Evolutionary conservation across 2,797 vertebrate genomes (phyloP).

Genomic region (Danio tinwini): DNA sequence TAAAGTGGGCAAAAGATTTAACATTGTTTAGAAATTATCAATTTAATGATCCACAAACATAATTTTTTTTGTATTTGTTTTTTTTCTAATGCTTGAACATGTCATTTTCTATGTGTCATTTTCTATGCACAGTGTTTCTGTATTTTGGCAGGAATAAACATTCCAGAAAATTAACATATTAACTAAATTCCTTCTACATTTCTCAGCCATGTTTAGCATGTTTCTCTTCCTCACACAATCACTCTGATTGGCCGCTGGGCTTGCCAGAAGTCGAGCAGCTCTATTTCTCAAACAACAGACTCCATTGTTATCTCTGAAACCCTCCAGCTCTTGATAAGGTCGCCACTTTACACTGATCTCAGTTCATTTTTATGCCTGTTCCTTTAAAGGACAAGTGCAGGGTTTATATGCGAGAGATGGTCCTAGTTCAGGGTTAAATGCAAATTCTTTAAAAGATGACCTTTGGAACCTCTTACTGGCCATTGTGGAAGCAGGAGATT

Average conservation of each 20-base stretch:
- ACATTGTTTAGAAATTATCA: not conserved
- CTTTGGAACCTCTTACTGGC: conserved; percentile 1
- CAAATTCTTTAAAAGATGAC: conserved; percentile 11
- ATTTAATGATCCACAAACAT: not conserved
- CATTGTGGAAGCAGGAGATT: conserved; percentile 64
- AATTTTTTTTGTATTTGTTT: not conserved
- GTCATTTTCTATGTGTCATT: not conserved
- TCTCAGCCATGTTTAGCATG: conserved; percentile 61
- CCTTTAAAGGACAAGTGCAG: conserved; percentile 22
- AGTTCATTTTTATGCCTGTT: conserved; percentile 42
- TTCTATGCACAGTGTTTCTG: conserved; percentile 2
- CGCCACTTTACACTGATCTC: conserved; percentile 56
- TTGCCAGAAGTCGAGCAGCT: conserved; percentile 58
- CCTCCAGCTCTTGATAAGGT: conserved; percentile 38
- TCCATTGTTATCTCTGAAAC: conserved; percentile 72
- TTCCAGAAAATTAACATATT: conserved; percentile 17
- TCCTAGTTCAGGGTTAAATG: conserved; percentile 14
- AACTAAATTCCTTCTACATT: conserved; percentile 57
- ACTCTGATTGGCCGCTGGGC: conserved; percentile 49
- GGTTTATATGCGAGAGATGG: not conserved
- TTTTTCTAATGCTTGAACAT: not conserved
- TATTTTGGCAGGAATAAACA: conserved; percentile 20
- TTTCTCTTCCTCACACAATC: conserved; percentile 40
- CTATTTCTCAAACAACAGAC: conserved; percentile 71
- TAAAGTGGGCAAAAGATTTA: not conserved